Evolutionary conservation across 2,113 vertebrate genomes (phyloP).

Genomic region (Mus spicilegus): DNA sequence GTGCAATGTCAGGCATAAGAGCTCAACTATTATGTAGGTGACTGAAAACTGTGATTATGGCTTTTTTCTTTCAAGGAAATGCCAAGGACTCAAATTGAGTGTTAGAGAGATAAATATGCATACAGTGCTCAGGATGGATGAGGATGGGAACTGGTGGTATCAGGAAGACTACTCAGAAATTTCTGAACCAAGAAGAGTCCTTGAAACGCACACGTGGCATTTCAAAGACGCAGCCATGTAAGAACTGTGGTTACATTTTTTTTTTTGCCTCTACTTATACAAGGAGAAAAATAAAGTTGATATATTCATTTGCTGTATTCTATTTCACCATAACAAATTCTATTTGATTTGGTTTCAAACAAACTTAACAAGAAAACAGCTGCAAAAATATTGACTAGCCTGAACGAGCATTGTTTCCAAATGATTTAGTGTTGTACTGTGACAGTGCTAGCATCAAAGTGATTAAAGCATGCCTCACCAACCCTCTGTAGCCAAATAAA

Average conservation of each 20-base stretch:
- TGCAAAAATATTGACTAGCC: conserved; percentile 81
- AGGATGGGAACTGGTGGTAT: background rate
- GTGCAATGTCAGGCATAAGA: background rate
- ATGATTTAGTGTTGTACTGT: conserved; percentile 79
- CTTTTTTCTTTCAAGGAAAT: background rate
- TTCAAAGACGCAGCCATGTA: background rate
- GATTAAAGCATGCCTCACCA: conserved; percentile 55
- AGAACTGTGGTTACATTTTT: background rate
- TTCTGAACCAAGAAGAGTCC: background rate
- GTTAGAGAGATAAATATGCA: background rate
- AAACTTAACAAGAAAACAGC: conserved; percentile 77
- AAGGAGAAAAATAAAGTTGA: conserved; percentile 35
- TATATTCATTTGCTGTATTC: conserved; percentile 53
- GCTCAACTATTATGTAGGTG: background rate
- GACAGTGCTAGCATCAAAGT: conserved; percentile 66
- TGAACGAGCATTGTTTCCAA: conserved; percentile 73
- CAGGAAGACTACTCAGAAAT: background rate
- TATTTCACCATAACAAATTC: conserved; percentile 54
- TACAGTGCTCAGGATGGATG: background rate
- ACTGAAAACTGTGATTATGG: background rate
- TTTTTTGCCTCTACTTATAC: background rate
- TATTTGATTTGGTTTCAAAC: conserved; percentile 71
- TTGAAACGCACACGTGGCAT: background rate
- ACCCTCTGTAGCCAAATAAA: conserved; percentile 77
- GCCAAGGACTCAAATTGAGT: conserved; percentile 3